phyloP scores from a whole-genome alignment of 2,888 invertebrate species.

The Callimorpha dominula region DNA sequence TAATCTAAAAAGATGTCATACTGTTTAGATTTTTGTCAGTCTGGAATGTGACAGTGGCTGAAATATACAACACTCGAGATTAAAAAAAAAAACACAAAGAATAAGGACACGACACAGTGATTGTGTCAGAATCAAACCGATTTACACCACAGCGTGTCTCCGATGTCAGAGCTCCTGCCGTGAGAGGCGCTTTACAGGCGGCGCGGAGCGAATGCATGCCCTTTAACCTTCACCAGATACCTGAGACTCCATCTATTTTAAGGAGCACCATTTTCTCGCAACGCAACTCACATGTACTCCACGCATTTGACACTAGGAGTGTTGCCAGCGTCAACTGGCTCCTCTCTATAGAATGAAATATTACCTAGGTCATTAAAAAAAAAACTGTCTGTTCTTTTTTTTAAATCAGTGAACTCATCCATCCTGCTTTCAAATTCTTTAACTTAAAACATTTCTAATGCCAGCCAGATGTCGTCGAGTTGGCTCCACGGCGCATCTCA shows the following conservation, averaged over 20 bases:
- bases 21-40: too few species aligned
- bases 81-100: too few species aligned
- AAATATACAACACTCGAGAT: too few species aligned
- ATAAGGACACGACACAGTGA: too few species aligned
- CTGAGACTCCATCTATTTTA: neutral
- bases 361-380: neutral
- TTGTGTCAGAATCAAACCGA: neutral
- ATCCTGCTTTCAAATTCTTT: neutral
- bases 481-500: neutral
- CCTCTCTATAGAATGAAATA: neutral
- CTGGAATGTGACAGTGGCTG: too few species aligned
- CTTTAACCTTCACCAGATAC: slow-evolving; percentile 1
- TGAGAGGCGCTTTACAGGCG: neutral
- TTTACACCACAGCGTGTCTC: slow-evolving; percentile 1
- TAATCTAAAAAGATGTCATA: too few species aligned
- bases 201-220: neutral
- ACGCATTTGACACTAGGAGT: neutral
- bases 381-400: neutral
- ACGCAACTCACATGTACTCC: too few species aligned
- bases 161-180: neutral
- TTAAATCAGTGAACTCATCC: neutral
- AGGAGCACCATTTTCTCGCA: neutral
- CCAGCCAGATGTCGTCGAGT: neutral
- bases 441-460: neutral
- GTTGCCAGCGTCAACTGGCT: neutral